phyloP scores from a whole-genome alignment of 2,797 vertebrate genomes.

The Brachyalestes nurse region DNA sequence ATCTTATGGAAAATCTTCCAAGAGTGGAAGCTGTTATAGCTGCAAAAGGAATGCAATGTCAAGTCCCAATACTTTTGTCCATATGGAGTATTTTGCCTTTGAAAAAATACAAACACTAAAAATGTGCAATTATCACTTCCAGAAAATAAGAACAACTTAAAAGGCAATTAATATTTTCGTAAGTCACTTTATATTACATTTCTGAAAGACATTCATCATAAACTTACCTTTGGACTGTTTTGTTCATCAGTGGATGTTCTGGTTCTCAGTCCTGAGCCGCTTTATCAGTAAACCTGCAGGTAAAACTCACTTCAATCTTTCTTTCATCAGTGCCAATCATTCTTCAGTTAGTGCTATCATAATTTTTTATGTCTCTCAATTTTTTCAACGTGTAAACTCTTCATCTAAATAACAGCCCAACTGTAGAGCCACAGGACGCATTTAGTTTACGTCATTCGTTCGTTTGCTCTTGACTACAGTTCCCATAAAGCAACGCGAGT shows the following conservation, averaged over 20 bases:
- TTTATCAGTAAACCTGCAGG: not conserved
- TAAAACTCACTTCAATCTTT: too few relatives aligned
- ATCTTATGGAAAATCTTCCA: too few relatives aligned
- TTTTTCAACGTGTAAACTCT: not conserved
- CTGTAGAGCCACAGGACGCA: not conserved
- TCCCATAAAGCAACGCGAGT: not conserved
- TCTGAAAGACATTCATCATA: too few relatives aligned
- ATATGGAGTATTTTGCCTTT: too few relatives aligned
- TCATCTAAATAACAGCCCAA: not conserved
- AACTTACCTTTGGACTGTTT: not conserved
- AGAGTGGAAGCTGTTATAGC: too few relatives aligned
- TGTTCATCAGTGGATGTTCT: not conserved
- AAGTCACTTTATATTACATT: not conserved
- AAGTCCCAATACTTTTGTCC: too few relatives aligned
- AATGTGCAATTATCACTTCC: too few relatives aligned
- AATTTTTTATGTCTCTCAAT: not conserved
- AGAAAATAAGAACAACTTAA: not conserved
- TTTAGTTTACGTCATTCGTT: conserved; percentile 2
- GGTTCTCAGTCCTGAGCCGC: not conserved
- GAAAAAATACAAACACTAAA: too few relatives aligned
- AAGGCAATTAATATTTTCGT: not conserved
- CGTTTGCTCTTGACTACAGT: not conserved
- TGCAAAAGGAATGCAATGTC: too few relatives aligned
- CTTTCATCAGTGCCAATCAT: too few relatives aligned
- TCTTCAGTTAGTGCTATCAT: not conserved